phyloP scores from a whole-genome alignment of 2,113 vertebrate genomes.

The Vanacampus margaritifer region DNA sequence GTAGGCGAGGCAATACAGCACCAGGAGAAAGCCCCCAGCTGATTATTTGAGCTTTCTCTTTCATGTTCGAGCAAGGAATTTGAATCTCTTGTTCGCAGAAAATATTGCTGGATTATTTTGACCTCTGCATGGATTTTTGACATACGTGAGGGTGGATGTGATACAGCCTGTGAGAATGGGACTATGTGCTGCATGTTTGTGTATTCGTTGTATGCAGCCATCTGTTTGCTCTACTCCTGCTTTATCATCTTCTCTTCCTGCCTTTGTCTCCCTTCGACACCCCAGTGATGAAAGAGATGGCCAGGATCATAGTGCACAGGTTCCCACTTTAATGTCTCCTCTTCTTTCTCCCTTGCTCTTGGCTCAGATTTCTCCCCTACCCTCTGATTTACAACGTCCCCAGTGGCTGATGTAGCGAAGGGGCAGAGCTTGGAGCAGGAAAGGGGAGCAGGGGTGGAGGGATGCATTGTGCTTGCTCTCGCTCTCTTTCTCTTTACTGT shows the following conservation, averaged over 20 bases:
- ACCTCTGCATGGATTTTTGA: conserved; percentile 46
- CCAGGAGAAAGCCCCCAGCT: conserved; percentile 23
- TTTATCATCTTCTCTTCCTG: conserved; percentile 36
- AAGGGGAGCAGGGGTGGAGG: conserved; percentile 14
- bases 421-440: conserved; percentile 29
- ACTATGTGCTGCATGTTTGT: background rate
- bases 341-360: conserved; percentile 41
- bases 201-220: background rate
- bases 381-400: conserved; percentile 69
- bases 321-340: conserved; percentile 61
- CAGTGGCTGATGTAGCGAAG: conserved; percentile 34
- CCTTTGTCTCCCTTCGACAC: conserved; percentile 49
- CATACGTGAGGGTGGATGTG: conserved; percentile 2
- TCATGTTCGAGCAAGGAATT: conserved; percentile 46
- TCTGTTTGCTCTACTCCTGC: background rate
- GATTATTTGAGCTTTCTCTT: conserved; percentile 44
- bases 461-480: conserved; percentile 36
- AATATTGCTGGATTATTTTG: conserved; percentile 61
- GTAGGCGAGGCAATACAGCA: conserved; percentile 10
- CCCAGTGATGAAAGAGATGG: conserved; percentile 46
- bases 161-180: background rate
- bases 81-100: conserved; percentile 54
- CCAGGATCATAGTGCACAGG: conserved; percentile 21
- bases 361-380: conserved; percentile 51
- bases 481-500: conserved; percentile 47